These are phyloP conservation scores for Himalopsyche japonica DNA, from an alignment of 2,888 invertebrate species.

Conservation along the genomic window DNA sequence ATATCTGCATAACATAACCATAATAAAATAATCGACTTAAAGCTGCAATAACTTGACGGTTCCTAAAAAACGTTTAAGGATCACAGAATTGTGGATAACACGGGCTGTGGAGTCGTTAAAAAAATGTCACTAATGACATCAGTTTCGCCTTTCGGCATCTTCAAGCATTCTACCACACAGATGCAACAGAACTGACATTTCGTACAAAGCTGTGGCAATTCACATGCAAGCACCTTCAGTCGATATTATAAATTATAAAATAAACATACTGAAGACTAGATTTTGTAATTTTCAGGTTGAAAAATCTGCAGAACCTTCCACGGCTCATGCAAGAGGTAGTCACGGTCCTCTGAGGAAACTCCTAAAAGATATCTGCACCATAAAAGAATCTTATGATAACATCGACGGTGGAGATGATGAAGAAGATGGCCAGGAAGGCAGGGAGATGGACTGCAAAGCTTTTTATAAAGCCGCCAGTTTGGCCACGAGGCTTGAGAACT, in stretches of 20 bases:
- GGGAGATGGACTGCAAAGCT: neutral
- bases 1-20: neutral
- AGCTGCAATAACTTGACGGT: neutral
- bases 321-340: neutral
- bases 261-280: neutral
- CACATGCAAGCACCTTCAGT: too few species aligned
- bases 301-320: neutral
- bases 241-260: too few species aligned
- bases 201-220: too few species aligned
- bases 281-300: constrained; percentile 1
- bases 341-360: neutral
- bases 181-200: too few species aligned
- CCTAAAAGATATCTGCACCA: neutral
- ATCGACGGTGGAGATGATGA: neutral
- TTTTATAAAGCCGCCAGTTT: constrained; percentile 20
- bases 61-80: too few species aligned
- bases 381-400: neutral
- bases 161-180: too few species aligned
- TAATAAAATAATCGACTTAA: too few species aligned
- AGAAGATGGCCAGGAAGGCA: neutral
- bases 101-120: too few species aligned
- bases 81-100: too few species aligned
- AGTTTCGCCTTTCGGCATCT: too few species aligned
- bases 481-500: constrained; percentile 31
- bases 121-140: too few species aligned